Conservation (phyloP, 2,888 invertebrate genomes). For the Chrysolina haemoptera region DNA sequence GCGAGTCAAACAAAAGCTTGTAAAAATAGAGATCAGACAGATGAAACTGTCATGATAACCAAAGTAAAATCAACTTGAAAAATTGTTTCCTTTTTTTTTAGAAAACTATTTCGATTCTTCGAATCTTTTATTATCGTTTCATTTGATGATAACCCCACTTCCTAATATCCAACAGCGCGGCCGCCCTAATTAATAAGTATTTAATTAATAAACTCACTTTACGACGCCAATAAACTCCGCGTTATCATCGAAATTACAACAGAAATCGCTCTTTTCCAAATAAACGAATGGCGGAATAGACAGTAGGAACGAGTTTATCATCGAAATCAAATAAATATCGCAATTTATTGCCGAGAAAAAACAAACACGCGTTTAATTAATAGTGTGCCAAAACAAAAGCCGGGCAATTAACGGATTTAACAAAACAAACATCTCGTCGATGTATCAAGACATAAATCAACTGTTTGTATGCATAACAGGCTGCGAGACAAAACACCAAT, state of each 20-base stretch:
- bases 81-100: too few relatives aligned
- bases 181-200: background rate
- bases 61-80: too few relatives aligned
- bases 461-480: constrained; percentile 36
- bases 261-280: constrained; percentile 18
- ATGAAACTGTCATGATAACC: too few relatives aligned
- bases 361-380: constrained; percentile 29
- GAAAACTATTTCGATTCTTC: too few relatives aligned
- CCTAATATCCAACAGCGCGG: background rate
- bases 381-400: constrained; percentile 32
- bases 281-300: constrained; percentile 13
- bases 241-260: constrained; percentile 12
- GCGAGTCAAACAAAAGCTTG: too few relatives aligned
- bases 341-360: constrained; percentile 28
- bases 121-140: too few relatives aligned
- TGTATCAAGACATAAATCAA: constrained; percentile 39
- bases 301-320: constrained; percentile 27
- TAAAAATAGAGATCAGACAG: too few relatives aligned
- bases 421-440: constrained; percentile 41
- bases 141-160: too few relatives aligned
- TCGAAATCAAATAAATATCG: constrained; percentile 28
- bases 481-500: constrained; percentile 39
- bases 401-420: constrained; percentile 43
- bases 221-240: constrained; percentile 10
- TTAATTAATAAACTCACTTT: background rate